phyloP scores from a whole-genome alignment of 2,797 vertebrate species.

The Tangara arthus region DNA sequence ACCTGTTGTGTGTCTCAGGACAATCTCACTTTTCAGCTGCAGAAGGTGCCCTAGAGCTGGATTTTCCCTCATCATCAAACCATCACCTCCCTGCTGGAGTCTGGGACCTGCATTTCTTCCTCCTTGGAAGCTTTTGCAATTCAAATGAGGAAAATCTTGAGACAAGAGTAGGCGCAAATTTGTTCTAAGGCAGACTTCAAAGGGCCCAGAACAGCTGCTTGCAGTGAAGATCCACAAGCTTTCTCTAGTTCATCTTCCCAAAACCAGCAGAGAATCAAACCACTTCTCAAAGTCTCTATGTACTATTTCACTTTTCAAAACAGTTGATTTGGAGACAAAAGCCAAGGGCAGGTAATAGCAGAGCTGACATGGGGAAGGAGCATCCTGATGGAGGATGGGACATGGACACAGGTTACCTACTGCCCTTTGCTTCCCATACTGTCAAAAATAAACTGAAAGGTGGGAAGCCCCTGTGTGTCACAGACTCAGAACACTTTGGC shows the following conservation, averaged over 20 bases:
- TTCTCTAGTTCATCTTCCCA: neutral
- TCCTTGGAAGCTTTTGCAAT: neutral
- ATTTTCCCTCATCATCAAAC: neutral
- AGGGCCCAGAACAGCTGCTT: neutral
- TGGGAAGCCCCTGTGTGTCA: no score
- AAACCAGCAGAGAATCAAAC: neutral
- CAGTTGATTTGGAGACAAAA: no score
- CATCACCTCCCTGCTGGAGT: neutral
- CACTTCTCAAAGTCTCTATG: neutral
- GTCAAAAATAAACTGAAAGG: no score
- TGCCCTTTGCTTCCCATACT: no score
- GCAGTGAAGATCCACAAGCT: neutral
- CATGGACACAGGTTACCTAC: no score
- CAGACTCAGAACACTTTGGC: no score
- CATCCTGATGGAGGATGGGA: no score
- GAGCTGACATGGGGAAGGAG: no score
- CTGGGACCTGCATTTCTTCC: neutral
- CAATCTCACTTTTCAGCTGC: neutral
- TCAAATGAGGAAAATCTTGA: neutral
- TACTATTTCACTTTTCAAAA: neutral
- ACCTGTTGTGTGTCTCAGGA: neutral
- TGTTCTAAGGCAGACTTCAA: neutral
- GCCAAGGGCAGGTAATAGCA: no score
- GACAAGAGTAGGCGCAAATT: neutral
- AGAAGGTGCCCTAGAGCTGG: conserved; percentile 15